These are phyloP conservation scores for Calliopsis andreniformis DNA, from an alignment of 1,140 invertebrate species.

Conservation along the genomic window DNA sequence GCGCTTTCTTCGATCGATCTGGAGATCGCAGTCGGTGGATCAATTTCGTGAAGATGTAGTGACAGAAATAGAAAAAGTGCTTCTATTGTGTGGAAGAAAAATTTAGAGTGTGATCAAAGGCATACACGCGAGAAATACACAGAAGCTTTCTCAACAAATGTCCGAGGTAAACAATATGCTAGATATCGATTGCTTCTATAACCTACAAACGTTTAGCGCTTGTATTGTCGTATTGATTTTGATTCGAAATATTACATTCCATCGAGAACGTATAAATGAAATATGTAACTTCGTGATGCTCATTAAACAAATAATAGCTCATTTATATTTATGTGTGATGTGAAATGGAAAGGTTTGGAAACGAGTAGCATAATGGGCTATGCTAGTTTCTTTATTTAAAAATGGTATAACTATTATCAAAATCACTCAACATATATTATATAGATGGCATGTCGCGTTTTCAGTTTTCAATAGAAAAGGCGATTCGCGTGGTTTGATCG, in stretches of 20 bases:
- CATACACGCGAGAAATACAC: not conserved
- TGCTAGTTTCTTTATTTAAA: not conserved
- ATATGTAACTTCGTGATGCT: not conserved
- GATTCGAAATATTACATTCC: not conserved
- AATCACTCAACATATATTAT: not conserved
- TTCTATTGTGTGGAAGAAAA: not conserved
- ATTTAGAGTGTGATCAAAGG: accelerated
- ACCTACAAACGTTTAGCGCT: not conserved
- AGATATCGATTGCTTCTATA: not conserved
- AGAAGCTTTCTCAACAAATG: too few species aligned
- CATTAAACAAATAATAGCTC: not conserved
- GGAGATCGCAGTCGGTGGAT: not conserved
- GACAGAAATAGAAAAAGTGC: not conserved
- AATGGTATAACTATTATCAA: not conserved
- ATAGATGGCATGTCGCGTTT: not conserved
- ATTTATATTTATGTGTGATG: not conserved
- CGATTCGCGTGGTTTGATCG: not conserved
- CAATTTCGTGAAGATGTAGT: not conserved
- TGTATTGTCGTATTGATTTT: not conserved
- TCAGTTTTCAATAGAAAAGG: not conserved
- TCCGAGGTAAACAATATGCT: not conserved
- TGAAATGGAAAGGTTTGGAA: not conserved
- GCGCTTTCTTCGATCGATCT: slow-evolving; percentile 11
- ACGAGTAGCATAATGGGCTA: not conserved
- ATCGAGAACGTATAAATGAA: not conserved